Conservation (phyloP, 1,140 invertebrate genomes). For the Drosophila ercepeae region DNA sequence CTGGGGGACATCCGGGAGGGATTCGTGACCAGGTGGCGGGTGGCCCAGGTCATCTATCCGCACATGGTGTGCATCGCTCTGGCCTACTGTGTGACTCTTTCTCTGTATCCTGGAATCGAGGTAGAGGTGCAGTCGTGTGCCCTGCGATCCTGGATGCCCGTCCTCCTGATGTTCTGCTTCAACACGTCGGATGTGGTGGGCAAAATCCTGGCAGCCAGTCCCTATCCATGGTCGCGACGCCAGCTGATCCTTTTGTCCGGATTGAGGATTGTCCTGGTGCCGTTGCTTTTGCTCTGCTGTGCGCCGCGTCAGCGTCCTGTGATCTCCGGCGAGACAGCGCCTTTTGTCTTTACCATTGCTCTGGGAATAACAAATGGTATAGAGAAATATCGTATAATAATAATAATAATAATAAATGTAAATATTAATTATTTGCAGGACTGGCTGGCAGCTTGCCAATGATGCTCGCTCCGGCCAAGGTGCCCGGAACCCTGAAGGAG, state of each 20-base stretch:
- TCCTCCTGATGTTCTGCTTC: constrained; percentile 94
- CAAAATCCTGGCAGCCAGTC: constrained; percentile 92
- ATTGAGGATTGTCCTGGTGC: constrained; percentile 89
- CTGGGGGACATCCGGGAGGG: constrained; percentile 85
- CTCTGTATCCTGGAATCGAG: constrained; percentile 94
- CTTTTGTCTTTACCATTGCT: constrained; percentile 88
- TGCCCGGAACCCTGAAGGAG: constrained; percentile 90
- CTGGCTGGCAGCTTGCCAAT: constrained; percentile 95
- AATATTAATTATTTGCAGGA: constrained; percentile 80
- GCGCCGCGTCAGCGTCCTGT: constrained; percentile 89
- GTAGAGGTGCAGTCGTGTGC: constrained; percentile 93
- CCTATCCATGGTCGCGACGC: constrained; percentile 91
- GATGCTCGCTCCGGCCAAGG: constrained; percentile 93
- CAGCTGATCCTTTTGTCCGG: constrained; percentile 90
- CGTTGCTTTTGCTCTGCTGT: constrained; percentile 91
- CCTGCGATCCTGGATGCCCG: constrained; percentile 94
- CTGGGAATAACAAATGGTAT: constrained; percentile 91
- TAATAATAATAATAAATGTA: background rate
- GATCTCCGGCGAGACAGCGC: constrained; percentile 87
- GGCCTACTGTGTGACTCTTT: constrained; percentile 94
- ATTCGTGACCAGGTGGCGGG: constrained; percentile 89
- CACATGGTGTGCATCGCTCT: constrained; percentile 94
- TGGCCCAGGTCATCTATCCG: constrained; percentile 92
- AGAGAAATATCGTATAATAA: background rate
- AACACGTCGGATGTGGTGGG: constrained; percentile 94